These are phyloP conservation scores for Sebastes glaucus DNA, from an alignment of 2,797 vertebrate species.

Conservation along the genomic window DNA sequence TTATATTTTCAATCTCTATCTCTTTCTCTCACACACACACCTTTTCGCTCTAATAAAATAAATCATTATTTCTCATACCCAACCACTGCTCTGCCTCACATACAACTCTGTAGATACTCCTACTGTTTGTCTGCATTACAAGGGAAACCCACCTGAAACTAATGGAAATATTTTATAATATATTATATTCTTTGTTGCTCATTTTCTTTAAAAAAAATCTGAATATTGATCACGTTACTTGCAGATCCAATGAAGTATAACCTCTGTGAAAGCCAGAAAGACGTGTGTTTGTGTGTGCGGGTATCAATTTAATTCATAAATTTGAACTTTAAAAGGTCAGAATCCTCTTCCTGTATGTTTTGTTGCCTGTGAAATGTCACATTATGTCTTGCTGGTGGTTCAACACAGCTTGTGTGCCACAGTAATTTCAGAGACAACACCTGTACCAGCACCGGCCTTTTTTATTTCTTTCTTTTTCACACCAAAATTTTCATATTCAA, in stretches of 20 bases:
- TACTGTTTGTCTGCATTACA: not conserved
- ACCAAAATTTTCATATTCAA: slow-evolving; percentile 11
- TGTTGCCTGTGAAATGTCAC: slow-evolving; percentile 72
- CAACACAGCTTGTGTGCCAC: slow-evolving; percentile 23
- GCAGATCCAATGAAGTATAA: not conserved
- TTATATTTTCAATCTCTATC: not conserved
- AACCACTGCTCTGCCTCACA: not conserved
- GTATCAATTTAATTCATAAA: slow-evolving; percentile 43
- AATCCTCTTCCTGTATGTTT: slow-evolving; percentile 56
- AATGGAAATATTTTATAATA: not conserved
- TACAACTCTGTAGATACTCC: not conserved
- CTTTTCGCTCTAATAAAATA: not conserved
- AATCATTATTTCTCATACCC: not conserved
- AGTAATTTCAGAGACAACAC: slow-evolving; percentile 38
- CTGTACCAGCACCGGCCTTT: not conserved
- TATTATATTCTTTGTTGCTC: not conserved
- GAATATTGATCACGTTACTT: not conserved
- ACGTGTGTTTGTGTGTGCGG: not conserved
- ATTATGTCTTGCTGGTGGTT: slow-evolving; percentile 59
- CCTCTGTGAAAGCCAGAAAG: not conserved
- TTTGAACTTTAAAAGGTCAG: slow-evolving; percentile 71
- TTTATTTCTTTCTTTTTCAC: not conserved
- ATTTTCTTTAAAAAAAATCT: not conserved
- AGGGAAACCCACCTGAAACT: not conserved
- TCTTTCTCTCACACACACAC: not conserved